phyloP scores from a whole-genome alignment of 2,797 vertebrate species.

The Acridotheres tristis region DNA sequence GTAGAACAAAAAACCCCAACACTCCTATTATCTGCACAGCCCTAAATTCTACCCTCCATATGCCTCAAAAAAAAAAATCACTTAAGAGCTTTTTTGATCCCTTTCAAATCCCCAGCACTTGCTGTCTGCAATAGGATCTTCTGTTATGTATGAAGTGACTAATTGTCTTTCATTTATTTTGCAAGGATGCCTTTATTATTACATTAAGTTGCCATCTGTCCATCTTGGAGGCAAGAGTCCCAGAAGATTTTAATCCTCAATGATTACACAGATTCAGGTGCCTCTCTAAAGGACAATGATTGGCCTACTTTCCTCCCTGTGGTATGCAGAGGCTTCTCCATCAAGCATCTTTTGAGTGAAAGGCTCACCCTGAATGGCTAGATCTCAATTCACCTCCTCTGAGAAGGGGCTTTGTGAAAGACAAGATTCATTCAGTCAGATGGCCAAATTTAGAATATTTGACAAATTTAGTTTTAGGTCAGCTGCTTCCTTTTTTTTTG shows the following conservation, averaged over 20 bases:
- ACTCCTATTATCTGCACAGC: neutral
- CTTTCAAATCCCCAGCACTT: neutral
- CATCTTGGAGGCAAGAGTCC: neutral
- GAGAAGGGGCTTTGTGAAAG: neutral
- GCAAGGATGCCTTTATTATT: neutral
- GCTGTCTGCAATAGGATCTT: neutral
- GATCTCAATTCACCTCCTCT: neutral
- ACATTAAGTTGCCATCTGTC: neutral
- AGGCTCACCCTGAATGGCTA: neutral
- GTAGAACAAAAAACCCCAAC: neutral
- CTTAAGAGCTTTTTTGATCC: neutral
- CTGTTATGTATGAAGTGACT: neutral
- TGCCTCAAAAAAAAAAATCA: neutral
- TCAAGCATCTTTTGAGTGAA: neutral
- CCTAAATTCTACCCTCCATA: neutral
- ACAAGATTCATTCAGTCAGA: neutral
- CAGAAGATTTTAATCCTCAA: conserved; percentile 14
- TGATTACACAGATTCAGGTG: neutral
- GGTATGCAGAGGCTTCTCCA: neutral
- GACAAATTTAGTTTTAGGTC: neutral
- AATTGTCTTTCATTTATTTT: conserved; percentile 15
- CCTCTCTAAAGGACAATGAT: neutral
- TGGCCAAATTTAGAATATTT: conserved; percentile 11
- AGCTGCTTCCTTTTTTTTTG: neutral
- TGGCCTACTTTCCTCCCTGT: conserved; percentile 1